Evolutionary conservation across 2,113 vertebrate genomes (phyloP), one percentile per base, ranked within the genome.

Genomic region (Anthoscopus minutus): DNA sequence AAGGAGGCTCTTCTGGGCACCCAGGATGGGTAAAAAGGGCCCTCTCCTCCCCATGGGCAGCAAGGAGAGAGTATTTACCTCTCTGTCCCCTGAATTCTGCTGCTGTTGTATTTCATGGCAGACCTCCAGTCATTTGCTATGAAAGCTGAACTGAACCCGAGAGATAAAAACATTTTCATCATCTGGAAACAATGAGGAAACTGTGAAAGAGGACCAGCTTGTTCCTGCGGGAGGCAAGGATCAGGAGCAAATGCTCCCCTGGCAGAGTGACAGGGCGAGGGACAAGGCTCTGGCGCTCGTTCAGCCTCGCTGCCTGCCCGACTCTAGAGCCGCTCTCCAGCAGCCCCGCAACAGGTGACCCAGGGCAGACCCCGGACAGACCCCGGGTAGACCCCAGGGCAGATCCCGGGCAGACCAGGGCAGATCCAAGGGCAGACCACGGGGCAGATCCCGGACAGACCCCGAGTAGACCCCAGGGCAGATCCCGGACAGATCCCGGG

Each of bases 101-200:
- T 19, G 74, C 86, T 53, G 38, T 22, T 82, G 13, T 35, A 31
- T 62, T 86, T 47, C 50, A 58, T 90, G 82, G 91, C 91, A 93
- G 30, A 42, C 19, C 67, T 92, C 88, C 95, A 90, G 60, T 23
- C 42, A 24, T 69, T 82, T 45, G 79, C 91, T 62, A 11, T 24
- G 56, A 57, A 77, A 89, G 24, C 85, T 42, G 57, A 80, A 70
- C 71, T 6, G 71, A 90, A 38, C 58, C n/a, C 30, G 60, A 73
- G 71, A 92, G 76, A 86, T 94, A 95, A 70, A 93, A 77, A 86
- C 72, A 86, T 86, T 86, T 71, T 81, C 82, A 80, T 86, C 90
- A 93, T 92, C 82, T 86, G 88, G 91, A 94, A 95, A 96, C 93
- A 94, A 94, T 87, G 94, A 96, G 86, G 86, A 76, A 95, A 82